These are phyloP conservation scores for Drosophila eugracilis DNA, from an alignment of 1,140 invertebrate genomes.

Conservation along the genomic window DNA sequence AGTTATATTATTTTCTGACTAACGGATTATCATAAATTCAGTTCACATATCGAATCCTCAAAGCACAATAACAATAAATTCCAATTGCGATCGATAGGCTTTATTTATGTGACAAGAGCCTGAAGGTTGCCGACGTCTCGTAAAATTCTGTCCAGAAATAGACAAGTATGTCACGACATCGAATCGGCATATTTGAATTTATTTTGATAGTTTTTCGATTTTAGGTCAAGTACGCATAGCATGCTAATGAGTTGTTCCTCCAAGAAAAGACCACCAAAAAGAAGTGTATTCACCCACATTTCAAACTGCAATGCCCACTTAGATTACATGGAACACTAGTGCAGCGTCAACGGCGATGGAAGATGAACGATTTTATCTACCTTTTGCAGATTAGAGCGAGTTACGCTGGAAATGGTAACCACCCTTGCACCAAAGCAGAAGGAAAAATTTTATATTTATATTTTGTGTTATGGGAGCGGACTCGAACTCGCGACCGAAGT, in stretches of 20 bases:
- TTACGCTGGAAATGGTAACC: conserved; percentile 50
- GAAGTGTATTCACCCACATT: conserved; percentile 69
- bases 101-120: conserved; percentile 44
- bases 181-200: conserved; percentile 14
- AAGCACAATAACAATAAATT: conserved; percentile 57
- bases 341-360: conserved; percentile 73
- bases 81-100: conserved; percentile 45
- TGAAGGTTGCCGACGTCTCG: conserved; percentile 37
- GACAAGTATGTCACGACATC: conserved; percentile 57
- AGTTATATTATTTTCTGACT: too few species aligned
- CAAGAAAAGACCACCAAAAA: not conserved
- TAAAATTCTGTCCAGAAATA: conserved; percentile 53
- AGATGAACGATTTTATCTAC: conserved; percentile 81
- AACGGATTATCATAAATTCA: conserved; percentile 20
- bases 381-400: conserved; percentile 81
- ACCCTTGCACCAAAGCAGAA: conserved; percentile 79
- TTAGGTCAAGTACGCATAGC: conserved; percentile 59
- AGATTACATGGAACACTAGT: conserved; percentile 60
- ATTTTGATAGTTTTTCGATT: conserved; percentile 60
- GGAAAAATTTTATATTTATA: conserved; percentile 26
- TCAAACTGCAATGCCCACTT: conserved; percentile 75
- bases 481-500: conserved; percentile 28
- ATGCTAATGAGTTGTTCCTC: conserved; percentile 42
- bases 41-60: conserved; percentile 9
- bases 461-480: conserved; percentile 1